A percentile compares a stretch with the other conserved stretches of the same genome.
These are phyloP conservation scores for Origma solitaria DNA, from an alignment of 2,113 vertebrate species.

Conservation along the genomic window DNA sequence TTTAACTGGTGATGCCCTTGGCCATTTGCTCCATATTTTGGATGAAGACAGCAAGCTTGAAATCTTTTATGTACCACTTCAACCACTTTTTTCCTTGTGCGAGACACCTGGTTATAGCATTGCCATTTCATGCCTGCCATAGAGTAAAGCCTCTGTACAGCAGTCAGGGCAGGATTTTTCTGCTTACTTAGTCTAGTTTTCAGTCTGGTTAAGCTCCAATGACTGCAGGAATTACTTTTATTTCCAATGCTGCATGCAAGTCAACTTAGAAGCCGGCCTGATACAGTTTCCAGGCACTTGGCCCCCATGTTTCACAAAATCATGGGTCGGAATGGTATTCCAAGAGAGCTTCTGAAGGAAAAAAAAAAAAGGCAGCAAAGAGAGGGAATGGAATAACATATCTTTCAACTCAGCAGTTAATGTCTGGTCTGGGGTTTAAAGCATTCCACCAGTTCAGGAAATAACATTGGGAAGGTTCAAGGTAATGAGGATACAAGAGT, in stretches of 20 bases:
- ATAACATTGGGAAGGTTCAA: not conserved
- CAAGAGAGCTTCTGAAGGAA: not conserved
- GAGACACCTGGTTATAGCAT: not conserved
- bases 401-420: not conserved
- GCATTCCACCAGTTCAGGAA: not conserved
- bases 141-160: not conserved
- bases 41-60: not conserved
- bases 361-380: not conserved
- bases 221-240: conserved; percentile 7
- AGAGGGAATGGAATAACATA: not conserved
- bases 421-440: not conserved
- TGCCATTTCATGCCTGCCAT: not conserved
- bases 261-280: not conserved
- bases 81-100: not conserved
- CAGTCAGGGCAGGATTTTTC: not conserved
- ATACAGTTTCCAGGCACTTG: not conserved
- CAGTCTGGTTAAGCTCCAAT: not conserved
- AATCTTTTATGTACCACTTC: not conserved
- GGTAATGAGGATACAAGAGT: not conserved
- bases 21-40: not conserved
- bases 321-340: not conserved
- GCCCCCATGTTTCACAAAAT: not conserved
- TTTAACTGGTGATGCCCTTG: not conserved
- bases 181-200: not conserved
- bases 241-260: not conserved